Evolutionary conservation across 1,140 invertebrate species (phyloP).

Genomic region (Asobara japonica): DNA sequence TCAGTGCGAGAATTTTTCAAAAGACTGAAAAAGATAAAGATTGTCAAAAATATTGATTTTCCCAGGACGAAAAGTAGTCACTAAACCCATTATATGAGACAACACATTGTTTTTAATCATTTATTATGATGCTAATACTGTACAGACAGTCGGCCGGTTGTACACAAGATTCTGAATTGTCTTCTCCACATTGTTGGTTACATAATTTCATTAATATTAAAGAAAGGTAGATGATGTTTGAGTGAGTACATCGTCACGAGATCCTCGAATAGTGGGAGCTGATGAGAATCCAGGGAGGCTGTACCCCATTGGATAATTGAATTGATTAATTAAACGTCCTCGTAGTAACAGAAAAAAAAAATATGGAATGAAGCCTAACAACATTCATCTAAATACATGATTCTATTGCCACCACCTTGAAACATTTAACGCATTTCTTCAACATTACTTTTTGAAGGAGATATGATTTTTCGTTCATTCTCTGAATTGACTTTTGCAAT

Average conservation of each 20-base stretch:
- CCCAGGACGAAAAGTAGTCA: too few relatives aligned
- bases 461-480: not conserved
- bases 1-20: too few relatives aligned
- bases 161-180: conserved; percentile 48
- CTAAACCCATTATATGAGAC: not conserved
- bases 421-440: conserved; percentile 23
- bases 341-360: conserved; percentile 59
- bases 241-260: conserved; percentile 51
- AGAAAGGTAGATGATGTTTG: conserved; percentile 11
- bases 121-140: conserved; percentile 61
- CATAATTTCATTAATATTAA: conserved; percentile 26
- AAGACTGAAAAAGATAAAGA: too few relatives aligned
- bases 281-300: conserved; percentile 48
- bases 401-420: conserved; percentile 56
- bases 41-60: too few relatives aligned
- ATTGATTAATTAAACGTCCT: conserved; percentile 42
- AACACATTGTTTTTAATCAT: conserved; percentile 44
- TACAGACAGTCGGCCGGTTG: conserved; percentile 55
- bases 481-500: not conserved
- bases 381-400: conserved; percentile 46
- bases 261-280: conserved; percentile 52
- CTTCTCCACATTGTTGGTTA: conserved; percentile 28
- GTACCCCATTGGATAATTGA: conserved; percentile 42
- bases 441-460: not conserved
- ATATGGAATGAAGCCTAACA: conserved; percentile 59